A percentile compares a stretch with the other conserved stretches of the same genome.
Conservation (phyloP, 2,797 vertebrate genomes). For the Sebastes variabilis region DNA sequence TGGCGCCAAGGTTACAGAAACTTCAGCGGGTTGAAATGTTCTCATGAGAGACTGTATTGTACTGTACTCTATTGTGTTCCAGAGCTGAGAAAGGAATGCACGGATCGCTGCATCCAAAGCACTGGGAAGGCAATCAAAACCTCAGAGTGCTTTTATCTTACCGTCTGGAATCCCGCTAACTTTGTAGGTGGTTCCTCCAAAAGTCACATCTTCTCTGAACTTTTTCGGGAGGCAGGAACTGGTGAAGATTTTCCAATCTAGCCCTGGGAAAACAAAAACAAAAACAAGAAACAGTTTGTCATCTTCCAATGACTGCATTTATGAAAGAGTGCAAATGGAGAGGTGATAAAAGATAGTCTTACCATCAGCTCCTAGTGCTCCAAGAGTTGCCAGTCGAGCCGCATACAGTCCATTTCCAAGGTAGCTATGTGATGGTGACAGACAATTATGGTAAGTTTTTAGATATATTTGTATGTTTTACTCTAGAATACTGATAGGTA, state of each 20-base stretch:
- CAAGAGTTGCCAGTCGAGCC: constrained; percentile 91
- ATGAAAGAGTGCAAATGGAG: background rate
- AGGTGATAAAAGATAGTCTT: constrained; percentile 41
- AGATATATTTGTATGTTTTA: background rate
- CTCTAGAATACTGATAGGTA: background rate
- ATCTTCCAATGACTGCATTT: background rate
- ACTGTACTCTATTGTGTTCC: constrained; percentile 62
- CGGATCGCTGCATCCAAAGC: constrained; percentile 44
- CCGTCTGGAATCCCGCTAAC: constrained; percentile 95
- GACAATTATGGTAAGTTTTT: constrained; percentile 1
- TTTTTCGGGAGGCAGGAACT: constrained; percentile 95
- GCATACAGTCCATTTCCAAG: constrained; percentile 95
- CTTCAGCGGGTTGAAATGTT: constrained; percentile 52
- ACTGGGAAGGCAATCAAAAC: constrained; percentile 61
- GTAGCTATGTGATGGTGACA: constrained; percentile 84
- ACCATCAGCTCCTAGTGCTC: constrained; percentile 92
- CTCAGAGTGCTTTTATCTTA: constrained; percentile 76
- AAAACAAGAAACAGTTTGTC: background rate
- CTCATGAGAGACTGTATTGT: constrained; percentile 63
- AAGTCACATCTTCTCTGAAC: constrained; percentile 92
- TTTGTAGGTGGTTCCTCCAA: constrained; percentile 91
- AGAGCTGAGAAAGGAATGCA: constrained; percentile 59
- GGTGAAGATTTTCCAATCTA: constrained; percentile 89
- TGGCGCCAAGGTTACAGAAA: constrained; percentile 66
- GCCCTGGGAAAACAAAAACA: constrained; percentile 66